Percentiles rank a stretch among this genome's conserved stretches.
Conservation (phyloP, 2,113 vertebrate species). For the Sterrhoptilus dennistouni region DNA sequence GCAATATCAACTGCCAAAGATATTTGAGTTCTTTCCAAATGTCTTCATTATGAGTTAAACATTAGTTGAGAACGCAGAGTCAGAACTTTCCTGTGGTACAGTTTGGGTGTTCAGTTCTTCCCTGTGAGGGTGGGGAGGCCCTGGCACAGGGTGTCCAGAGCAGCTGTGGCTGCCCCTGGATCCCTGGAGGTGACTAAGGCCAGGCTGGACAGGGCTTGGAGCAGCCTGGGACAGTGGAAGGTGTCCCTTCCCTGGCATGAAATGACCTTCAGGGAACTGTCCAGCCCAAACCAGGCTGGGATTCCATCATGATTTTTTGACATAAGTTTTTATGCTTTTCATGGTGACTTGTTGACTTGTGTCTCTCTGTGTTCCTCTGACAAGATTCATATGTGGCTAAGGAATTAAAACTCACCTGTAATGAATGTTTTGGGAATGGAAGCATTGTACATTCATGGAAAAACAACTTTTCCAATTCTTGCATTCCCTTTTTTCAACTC, state of each 20-base stretch:
- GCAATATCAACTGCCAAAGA: background rate
- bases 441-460: background rate
- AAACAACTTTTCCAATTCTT: background rate
- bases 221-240: rapidly evolving
- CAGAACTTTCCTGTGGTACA: background rate
- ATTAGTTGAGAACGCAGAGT: background rate
- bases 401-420: background rate
- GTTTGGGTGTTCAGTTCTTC: background rate
- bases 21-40: background rate
- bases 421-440: rapidly evolving
- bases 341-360: rapidly evolving
- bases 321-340: background rate
- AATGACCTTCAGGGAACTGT: background rate
- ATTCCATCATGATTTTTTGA: background rate
- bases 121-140: rapidly evolving
- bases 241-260: background rate
- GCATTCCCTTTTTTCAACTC: background rate
- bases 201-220: background rate
- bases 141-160: background rate
- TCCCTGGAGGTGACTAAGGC: background rate
- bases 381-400: background rate
- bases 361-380: background rate
- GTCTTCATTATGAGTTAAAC: background rate
- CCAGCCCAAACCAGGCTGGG: background rate
- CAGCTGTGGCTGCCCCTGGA: background rate